phyloP scores from a whole-genome alignment of 2,797 vertebrate genomes.

The Chanos chanos region DNA sequence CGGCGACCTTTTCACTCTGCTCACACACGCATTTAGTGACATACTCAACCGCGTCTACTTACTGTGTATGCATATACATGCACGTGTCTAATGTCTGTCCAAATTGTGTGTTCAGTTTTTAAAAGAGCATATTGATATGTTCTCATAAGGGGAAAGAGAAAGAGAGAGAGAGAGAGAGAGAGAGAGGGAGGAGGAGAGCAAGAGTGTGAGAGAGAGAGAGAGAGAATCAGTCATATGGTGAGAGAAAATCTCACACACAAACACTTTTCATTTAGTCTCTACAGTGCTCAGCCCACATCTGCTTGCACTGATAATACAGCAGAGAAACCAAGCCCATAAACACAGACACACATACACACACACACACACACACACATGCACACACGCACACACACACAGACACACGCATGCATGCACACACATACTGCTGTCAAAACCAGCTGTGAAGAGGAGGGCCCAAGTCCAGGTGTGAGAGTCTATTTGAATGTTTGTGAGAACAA shows the following conservation, averaged over 20 bases:
- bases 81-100: no score
- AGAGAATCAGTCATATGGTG: conserved; percentile 5
- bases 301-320: not conserved
- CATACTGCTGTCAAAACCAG: conserved; percentile 2
- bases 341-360: conserved; percentile 8
- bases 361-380: not conserved
- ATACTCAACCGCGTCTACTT: no score
- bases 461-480: conserved; percentile 5
- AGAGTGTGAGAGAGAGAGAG: no score
- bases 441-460: conserved; percentile 5
- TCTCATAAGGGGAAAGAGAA: no score
- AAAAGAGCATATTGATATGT: no score
- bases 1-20: no score
- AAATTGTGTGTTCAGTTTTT: no score
- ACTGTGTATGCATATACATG: no score
- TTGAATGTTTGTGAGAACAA: not conserved
- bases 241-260: conserved; percentile 44
- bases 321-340: not conserved
- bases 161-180: no score
- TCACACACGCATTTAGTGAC: no score
- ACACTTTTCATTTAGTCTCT: conserved; percentile 46
- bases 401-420: conserved; percentile 26
- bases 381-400: not conserved
- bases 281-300: no score
- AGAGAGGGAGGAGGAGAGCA: no score